Evolutionary conservation across 2,113 vertebrate species (phyloP).

Genomic region (Lophochroa leadbeateri): DNA sequence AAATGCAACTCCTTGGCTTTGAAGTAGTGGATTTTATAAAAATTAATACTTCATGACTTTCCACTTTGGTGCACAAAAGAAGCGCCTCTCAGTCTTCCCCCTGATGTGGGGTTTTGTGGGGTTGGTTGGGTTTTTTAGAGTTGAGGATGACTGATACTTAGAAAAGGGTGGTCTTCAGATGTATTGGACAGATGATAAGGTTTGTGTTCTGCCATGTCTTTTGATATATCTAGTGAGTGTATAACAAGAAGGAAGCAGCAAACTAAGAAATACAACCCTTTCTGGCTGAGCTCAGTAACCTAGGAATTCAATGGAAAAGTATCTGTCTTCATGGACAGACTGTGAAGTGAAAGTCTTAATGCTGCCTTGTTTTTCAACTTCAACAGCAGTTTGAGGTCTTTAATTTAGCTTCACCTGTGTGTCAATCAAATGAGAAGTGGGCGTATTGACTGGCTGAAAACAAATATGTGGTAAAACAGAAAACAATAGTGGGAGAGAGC

Average conservation of each 20-base stretch:
- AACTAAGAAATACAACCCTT: not conserved
- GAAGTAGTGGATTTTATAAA: slow-evolving; percentile 14
- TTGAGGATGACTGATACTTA: not conserved
- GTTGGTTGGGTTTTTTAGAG: not conserved
- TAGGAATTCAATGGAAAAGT: not conserved
- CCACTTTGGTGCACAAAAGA: not conserved
- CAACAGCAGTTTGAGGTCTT: not conserved
- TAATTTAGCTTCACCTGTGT: not conserved
- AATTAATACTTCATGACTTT: not conserved
- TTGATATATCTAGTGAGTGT: not conserved
- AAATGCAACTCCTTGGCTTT: not conserved
- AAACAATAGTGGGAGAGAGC: not conserved
- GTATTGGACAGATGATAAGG: not conserved
- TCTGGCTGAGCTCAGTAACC: not conserved
- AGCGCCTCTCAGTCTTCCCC: not conserved
- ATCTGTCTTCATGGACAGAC: not conserved
- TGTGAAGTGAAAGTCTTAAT: not conserved
- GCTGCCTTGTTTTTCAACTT: not conserved
- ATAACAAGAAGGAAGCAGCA: not conserved
- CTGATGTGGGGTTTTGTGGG: not conserved
- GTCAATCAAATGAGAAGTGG: not conserved
- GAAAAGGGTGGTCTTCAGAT: not conserved
- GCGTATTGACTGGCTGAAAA: not conserved
- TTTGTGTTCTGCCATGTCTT: not conserved
- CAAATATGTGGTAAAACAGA: not conserved